Conservation (phyloP, 2,797 vertebrate genomes). For the Anolis apletophallus region DNA sequence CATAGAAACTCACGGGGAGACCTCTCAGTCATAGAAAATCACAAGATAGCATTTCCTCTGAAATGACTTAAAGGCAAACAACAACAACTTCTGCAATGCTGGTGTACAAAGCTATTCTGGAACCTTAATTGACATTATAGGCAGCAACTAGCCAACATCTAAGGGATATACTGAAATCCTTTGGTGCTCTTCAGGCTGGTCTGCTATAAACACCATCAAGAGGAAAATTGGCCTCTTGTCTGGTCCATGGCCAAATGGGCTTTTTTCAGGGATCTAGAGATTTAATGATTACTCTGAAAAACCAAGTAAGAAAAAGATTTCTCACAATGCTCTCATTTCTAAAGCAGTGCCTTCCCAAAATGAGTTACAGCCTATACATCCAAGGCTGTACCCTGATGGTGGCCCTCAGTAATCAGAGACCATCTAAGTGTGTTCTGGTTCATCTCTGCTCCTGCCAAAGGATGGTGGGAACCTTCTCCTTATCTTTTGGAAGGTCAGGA, state of each 20-base stretch:
- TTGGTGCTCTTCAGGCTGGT: not conserved
- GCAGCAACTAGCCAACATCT: not conserved
- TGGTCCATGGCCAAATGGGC: not conserved
- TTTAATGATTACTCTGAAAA: not conserved
- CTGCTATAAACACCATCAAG: not conserved
- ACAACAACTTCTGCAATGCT: too few relatives aligned
- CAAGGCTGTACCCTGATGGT: not conserved
- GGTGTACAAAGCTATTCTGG: not conserved
- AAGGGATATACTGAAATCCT: not conserved
- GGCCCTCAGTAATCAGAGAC: not conserved
- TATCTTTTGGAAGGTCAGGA: slow-evolving; percentile 40
- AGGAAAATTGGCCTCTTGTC: not conserved
- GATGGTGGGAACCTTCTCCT: slow-evolving; percentile 22
- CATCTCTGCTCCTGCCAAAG: slow-evolving; percentile 39
- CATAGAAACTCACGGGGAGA: too few relatives aligned
- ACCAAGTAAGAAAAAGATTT: not conserved
- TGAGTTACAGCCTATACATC: slow-evolving; percentile 21
- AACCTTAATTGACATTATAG: not conserved
- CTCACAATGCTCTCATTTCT: not conserved
- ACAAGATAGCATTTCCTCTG: too few relatives aligned
- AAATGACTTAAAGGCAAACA: too few relatives aligned
- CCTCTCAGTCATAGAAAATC: too few relatives aligned
- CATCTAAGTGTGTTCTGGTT: slow-evolving; percentile 34
- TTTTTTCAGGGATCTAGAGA: not conserved
- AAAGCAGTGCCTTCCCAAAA: not conserved